Evolutionary conservation across 2,888 invertebrate species (phyloP), one percentile per base, ranked within the genome.

Genomic region (Drosophila heteroneura): DNA sequence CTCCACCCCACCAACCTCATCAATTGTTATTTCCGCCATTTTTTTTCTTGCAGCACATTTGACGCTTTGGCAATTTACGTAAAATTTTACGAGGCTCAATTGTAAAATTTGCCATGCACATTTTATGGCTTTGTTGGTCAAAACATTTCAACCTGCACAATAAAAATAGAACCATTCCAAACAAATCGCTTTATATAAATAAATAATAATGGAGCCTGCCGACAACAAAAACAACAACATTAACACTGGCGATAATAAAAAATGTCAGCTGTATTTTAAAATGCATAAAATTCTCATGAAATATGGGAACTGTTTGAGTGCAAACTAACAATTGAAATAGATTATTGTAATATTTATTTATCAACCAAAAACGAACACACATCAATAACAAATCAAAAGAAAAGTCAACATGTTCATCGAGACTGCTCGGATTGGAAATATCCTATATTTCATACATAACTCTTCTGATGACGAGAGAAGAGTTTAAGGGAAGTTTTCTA

Each of bases 61-160:
- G 76, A 73, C 74, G 71, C 71, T 81, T 60, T 54, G 72, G 70
- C 70, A 76, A 76, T 82, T 75, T 70, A 75, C 71, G 77, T 84
- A 89, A 77, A 81, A 73, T 85, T 85, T 83, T 74, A 81, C 86
- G 76, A 85, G 78, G 58, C 83, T 74, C 84, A 79, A 83, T 79
- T 86, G 84, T 74, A 71, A 77, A 83, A 73, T 74, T 83, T 76
- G 72, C 77, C 77, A 74, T 80, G 79, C 71, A 79, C 75, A 84
- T 83, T 85, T 82, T 77, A 77, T 79, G 70, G 74, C 68, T 74
- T 88, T 79, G 66, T 69, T 70, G 68, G 75, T 75, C 74, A 69
- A 78, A 82, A 72, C 69, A 79, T 75, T 79, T 74, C 62, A 77
- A 81, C 78, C 81, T 76, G 79, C 52, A 64, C 71, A 62, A 79